These are phyloP conservation scores for Dromiciops gliroides DNA, from an alignment of 2,113 vertebrate species.

Conservation along the genomic window DNA sequence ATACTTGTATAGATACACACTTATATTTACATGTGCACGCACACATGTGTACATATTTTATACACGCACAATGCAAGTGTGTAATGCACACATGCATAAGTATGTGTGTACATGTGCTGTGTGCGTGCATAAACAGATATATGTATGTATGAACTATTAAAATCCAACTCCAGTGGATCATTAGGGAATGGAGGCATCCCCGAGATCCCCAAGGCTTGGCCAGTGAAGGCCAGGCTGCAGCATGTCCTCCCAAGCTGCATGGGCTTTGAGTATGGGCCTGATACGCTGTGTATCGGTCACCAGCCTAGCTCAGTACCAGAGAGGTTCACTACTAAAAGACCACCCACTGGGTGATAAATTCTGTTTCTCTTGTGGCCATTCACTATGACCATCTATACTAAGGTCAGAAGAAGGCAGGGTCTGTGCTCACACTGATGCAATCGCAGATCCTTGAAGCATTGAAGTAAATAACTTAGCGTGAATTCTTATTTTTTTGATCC, in stretches of 20 bases:
- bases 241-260: not conserved
- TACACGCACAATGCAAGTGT: not conserved
- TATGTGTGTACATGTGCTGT: not conserved
- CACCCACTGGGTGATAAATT: not conserved
- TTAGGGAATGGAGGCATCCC: not conserved
- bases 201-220: not conserved
- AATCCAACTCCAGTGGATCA: not conserved
- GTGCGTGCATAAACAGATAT: not conserved
- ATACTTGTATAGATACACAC: too few relatives aligned
- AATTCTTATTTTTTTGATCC: not conserved
- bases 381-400: not conserved
- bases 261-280: not conserved
- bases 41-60: not conserved
- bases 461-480: not conserved
- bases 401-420: not conserved
- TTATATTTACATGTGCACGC: too few relatives aligned
- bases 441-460: not conserved
- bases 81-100: not conserved
- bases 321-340: not conserved
- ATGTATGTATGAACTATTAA: not conserved
- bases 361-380: not conserved
- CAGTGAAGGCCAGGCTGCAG: not conserved
- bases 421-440: not conserved
- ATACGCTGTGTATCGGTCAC: not conserved
- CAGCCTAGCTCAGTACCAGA: not conserved